These are phyloP conservation scores for Arenicola marina DNA, from an alignment of 2,888 invertebrate genomes.

Conservation along the genomic window DNA sequence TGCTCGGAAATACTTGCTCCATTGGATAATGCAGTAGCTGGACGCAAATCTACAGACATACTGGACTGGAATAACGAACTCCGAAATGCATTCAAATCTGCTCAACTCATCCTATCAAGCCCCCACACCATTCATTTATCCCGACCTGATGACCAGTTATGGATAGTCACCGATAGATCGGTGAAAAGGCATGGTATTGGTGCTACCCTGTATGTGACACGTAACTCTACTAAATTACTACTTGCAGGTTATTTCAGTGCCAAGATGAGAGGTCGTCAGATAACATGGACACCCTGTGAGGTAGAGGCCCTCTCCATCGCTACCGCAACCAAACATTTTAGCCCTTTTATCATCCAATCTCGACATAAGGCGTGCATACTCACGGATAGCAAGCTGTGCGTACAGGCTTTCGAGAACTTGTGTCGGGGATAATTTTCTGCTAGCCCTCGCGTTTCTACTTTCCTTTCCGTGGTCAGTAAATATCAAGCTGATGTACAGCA, in stretches of 20 bases:
- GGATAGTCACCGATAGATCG: no score
- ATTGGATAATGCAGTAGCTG: no score
- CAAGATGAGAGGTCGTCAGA: neutral
- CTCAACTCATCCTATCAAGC: no score
- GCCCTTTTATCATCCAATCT: constrained; percentile 5
- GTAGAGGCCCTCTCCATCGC: constrained; percentile 9
- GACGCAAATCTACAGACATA: no score
- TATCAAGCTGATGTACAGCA: constrained; percentile 10
- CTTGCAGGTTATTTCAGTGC: neutral
- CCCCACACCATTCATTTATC: no score
- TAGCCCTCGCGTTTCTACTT: constrained; percentile 14
- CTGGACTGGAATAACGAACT: no score
- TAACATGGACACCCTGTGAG: constrained; percentile 11
- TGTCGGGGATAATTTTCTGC: constrained; percentile 8
- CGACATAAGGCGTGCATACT: neutral
- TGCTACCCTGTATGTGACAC: constrained; percentile 2
- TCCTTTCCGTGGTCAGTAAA: constrained; percentile 13
- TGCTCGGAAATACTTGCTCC: no score
- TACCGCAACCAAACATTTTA: constrained; percentile 9
- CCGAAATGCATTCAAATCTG: no score
- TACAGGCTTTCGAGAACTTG: constrained; percentile 13
- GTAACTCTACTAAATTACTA: neutral
- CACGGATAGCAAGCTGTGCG: constrained; percentile 10
- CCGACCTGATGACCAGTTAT: no score
- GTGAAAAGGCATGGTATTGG: no score